phyloP scores from a whole-genome alignment of 1,140 invertebrate genomes.

The Steinernema feltiae region DNA sequence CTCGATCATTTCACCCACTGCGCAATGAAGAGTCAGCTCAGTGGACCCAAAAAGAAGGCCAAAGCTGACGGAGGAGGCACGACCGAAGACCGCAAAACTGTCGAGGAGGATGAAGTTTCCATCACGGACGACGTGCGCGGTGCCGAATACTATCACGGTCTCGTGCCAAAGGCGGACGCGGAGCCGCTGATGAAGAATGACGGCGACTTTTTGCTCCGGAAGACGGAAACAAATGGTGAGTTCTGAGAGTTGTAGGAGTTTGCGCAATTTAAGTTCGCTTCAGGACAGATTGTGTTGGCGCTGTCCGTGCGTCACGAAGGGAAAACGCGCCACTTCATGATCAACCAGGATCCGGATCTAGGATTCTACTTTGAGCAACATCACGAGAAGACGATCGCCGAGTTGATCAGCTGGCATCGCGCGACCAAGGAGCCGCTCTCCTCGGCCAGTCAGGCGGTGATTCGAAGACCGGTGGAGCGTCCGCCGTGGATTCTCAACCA shows the following conservation, averaged over 20 bases:
- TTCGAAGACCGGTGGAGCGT: slow-evolving; percentile 37
- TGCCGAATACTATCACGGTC: slow-evolving; percentile 38
- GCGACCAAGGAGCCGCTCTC: background rate
- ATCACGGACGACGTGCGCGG: slow-evolving; percentile 35
- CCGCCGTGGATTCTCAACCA: slow-evolving; percentile 46
- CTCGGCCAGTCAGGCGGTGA: background rate
- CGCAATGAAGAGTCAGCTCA: background rate
- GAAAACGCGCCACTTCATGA: slow-evolving; percentile 29
- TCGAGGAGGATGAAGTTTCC: slow-evolving; percentile 19
- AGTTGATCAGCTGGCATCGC: slow-evolving; percentile 31
- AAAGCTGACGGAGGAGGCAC: background rate
- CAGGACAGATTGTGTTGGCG: slow-evolving; percentile 28
- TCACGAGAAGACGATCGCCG: slow-evolving; percentile 25
- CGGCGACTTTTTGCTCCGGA: slow-evolving; percentile 35
- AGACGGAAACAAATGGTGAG: slow-evolving; percentile 25
- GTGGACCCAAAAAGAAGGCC: background rate
- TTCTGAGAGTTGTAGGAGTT: background rate
- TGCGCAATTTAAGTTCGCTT: background rate
- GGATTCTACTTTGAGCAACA: slow-evolving; percentile 33
- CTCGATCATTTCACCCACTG: no score
- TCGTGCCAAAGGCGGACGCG: slow-evolving; percentile 19
- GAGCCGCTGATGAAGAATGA: slow-evolving; percentile 35
- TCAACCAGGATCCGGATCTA: slow-evolving; percentile 23
- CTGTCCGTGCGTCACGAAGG: slow-evolving; percentile 20
- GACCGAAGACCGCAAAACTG: background rate